Evolutionary conservation across 2,888 invertebrate species (phyloP).

Genomic region (Mactromeris polynyma): DNA sequence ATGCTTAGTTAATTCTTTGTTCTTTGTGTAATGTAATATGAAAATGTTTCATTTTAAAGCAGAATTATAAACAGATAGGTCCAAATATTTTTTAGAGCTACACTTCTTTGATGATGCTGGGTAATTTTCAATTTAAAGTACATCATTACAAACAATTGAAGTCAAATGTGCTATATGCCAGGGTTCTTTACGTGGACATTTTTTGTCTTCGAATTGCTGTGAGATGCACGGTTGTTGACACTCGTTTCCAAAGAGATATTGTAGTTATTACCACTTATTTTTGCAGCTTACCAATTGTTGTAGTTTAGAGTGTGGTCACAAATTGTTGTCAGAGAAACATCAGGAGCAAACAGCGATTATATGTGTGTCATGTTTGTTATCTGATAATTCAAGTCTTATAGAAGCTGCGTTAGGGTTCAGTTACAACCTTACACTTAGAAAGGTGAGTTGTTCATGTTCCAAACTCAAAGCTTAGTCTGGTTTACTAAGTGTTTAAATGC

Average conservation of each 20-base stretch:
- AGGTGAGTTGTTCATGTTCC: slow-evolving; percentile 25
- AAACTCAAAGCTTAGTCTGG: background rate
- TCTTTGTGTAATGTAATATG: background rate
- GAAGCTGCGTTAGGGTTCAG: slow-evolving; percentile 56
- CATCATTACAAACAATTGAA: too few relatives aligned
- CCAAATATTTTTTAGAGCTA: background rate
- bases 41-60: background rate
- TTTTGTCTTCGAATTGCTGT: too few relatives aligned
- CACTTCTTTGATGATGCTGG: too few relatives aligned
- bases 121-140: too few relatives aligned
- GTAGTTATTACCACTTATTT: background rate
- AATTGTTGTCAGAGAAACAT: slow-evolving; percentile 54
- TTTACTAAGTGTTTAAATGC: too few relatives aligned
- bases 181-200: too few relatives aligned
- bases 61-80: background rate
- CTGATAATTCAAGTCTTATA: slow-evolving; percentile 43
- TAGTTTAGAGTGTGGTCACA: slow-evolving; percentile 57
- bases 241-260: background rate
- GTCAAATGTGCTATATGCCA: too few relatives aligned
- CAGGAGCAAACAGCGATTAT: slow-evolving; percentile 43
- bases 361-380: slow-evolving; percentile 66
- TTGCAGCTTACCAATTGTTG: slow-evolving; percentile 72
- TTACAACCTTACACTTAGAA: slow-evolving; percentile 61
- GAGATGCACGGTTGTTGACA: too few relatives aligned
- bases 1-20: too few relatives aligned